These are phyloP conservation scores for Gallinago stenura DNA, from an alignment of 2,797 vertebrate genomes.

Conservation along the genomic window DNA sequence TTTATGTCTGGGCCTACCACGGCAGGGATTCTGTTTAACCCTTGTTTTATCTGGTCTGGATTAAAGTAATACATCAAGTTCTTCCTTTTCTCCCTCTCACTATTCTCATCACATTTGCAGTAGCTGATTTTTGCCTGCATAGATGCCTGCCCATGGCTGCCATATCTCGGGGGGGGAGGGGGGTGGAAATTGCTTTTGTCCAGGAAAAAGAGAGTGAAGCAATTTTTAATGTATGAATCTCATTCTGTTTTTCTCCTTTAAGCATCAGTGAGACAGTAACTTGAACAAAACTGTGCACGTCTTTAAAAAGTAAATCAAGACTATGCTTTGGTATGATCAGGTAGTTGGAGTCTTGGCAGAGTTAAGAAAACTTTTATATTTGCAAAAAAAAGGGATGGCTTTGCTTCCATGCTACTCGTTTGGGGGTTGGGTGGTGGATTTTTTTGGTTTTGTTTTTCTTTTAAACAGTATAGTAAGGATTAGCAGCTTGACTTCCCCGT, in stretches of 20 bases:
- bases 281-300: background rate
- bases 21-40: background rate
- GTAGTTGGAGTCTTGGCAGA: background rate
- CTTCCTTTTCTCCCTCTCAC: background rate
- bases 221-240: background rate
- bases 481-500: background rate
- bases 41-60: background rate
- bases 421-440: background rate
- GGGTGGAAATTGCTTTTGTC: background rate
- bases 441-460: background rate
- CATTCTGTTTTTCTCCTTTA: background rate
- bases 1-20: background rate
- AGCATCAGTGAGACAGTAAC: background rate
- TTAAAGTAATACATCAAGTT: background rate
- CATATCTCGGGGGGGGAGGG: rapidly evolving
- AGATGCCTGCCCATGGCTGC: background rate
- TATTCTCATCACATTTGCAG: background rate
- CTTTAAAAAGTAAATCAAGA: background rate
- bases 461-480: background rate
- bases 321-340: background rate
- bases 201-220: background rate
- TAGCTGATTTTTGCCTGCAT: background rate
- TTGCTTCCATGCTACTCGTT: background rate
- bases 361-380: background rate
- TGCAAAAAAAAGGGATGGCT: background rate